Evolutionary conservation across 2,888 invertebrate species (phyloP).

Genomic region (Coelopa pilipes): DNA sequence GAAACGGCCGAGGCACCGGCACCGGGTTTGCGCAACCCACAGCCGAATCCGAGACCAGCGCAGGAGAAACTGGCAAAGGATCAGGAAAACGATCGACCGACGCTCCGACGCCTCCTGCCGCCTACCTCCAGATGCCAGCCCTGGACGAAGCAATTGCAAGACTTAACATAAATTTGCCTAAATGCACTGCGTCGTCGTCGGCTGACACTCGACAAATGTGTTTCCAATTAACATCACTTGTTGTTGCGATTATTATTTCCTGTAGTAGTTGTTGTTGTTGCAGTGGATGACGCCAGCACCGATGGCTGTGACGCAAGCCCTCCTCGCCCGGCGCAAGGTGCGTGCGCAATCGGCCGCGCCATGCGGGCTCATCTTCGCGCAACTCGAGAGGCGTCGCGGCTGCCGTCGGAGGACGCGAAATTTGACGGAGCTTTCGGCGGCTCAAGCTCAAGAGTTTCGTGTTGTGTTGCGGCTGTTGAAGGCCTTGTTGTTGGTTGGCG

Average conservation of each 20-base stretch:
- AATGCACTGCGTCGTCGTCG: not conserved
- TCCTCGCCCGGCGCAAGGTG: too few relatives aligned
- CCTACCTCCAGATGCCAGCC: not conserved
- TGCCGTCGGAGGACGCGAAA: too few relatives aligned
- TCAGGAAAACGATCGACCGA: not conserved
- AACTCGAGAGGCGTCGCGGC: constrained; percentile 2
- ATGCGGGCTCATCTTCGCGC: not conserved
- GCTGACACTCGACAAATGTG: constrained; percentile 21
- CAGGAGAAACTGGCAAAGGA: not conserved
- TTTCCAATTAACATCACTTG: constrained; percentile 21
- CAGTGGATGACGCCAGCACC: too few relatives aligned
- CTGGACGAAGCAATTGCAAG: not conserved
- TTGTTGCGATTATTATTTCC: not conserved
- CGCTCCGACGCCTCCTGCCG: too few relatives aligned
- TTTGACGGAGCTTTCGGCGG: not conserved
- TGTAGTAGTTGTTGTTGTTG: not conserved
- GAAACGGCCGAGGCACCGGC: too few relatives aligned
- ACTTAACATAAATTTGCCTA: too few relatives aligned
- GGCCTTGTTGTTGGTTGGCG: not conserved
- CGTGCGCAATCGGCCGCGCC: too few relatives aligned
- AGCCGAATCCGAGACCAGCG: too few relatives aligned
- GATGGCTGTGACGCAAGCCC: too few relatives aligned
- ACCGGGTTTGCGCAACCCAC: too few relatives aligned
- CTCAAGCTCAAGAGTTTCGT: not conserved
- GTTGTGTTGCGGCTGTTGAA: not conserved